Base-by-base conservation (phyloP, 2,888 invertebrate species). In the Lypha dubia region DNA sequence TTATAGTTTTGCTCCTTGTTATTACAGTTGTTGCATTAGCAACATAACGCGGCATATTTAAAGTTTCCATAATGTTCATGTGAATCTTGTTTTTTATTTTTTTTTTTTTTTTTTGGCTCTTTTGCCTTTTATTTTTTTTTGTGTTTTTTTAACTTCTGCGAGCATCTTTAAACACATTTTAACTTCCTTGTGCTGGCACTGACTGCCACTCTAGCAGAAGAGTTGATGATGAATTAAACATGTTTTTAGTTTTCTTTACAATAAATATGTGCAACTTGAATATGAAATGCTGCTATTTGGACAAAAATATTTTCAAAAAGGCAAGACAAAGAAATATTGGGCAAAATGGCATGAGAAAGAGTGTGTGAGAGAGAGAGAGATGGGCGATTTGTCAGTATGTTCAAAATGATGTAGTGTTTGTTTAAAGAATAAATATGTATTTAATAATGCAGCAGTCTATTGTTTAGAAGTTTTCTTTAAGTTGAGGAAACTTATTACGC, bases 201-300 rank as follows among this genome's bases (percentile, higher is more conserved):
- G 60, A 56, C 46, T 60, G 41, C 49, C 68, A 68, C 24, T 68
- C 24, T 28, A 2, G n/a, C 17, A 56, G 11, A 41, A 38, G 62
- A 70, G 75, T 74, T 84, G 84, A 84, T 84, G 84, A 84, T 84
- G 80, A 84, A 84, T 84, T 81, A 84, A 84, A 84, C 84, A 84
- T 84, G 24, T 80, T 77, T 76, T 74, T 62, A 67, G 51, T 71
- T 79, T 70, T 53, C 38, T 24, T 51, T 11, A 9, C n/a, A 41
- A 68, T 32, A 22, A 8, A 6, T 51, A 17, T 41, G 11, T 24
- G 8, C 60, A 63, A 63, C 56, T 73, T 46, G 49, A 75, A 75
- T 58, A 83, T 62, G 56, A 75, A n/a, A 62, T 76, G 68, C 75
- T 81, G 76, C 79, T 81, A 13, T 68, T 68, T 67, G 32, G 20